Percentiles rank a stretch among this genome's conserved stretches.
phyloP scores from a whole-genome alignment of 2,113 vertebrate species.

The Erythrolamprus reginae region DNA sequence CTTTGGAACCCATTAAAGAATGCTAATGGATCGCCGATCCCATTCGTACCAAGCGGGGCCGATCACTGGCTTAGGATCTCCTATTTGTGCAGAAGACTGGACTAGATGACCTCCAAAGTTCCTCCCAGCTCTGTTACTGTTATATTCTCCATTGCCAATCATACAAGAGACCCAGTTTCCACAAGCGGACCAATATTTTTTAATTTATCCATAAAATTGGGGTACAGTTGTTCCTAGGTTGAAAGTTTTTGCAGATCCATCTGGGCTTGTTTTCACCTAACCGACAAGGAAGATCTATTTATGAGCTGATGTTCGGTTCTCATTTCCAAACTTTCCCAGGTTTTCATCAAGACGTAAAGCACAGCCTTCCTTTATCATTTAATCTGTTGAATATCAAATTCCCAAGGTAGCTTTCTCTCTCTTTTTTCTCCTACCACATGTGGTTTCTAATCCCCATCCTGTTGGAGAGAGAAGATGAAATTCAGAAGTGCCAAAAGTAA shows the following conservation, averaged over 20 bases:
- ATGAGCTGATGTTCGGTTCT: neutral
- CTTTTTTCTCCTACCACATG: neutral
- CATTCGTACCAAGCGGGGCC: no score
- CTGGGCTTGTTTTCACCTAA: neutral
- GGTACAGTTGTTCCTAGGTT: neutral
- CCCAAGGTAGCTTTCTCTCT: neutral
- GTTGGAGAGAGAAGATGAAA: conserved; percentile 9
- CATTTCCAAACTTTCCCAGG: neutral
- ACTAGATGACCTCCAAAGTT: neutral
- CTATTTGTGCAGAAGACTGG: neutral
- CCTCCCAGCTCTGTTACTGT: neutral
- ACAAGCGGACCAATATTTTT: neutral
- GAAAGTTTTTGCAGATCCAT: neutral
- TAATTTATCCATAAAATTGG: neutral
- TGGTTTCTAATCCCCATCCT: conserved; percentile 9
- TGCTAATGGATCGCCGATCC: no score
- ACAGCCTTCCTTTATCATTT: conserved; percentile 4
- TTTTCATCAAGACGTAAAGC: conserved; percentile 13
- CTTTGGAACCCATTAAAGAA: no score
- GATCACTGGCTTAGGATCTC: no score
- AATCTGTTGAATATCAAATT: neutral
- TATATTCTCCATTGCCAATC: neutral
- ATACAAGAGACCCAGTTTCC: neutral
- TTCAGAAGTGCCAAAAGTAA: conserved; percentile 13
- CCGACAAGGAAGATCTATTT: neutral